Evolutionary conservation across 2,113 vertebrate species (phyloP).

Genomic region (Cepphus grylle): DNA sequence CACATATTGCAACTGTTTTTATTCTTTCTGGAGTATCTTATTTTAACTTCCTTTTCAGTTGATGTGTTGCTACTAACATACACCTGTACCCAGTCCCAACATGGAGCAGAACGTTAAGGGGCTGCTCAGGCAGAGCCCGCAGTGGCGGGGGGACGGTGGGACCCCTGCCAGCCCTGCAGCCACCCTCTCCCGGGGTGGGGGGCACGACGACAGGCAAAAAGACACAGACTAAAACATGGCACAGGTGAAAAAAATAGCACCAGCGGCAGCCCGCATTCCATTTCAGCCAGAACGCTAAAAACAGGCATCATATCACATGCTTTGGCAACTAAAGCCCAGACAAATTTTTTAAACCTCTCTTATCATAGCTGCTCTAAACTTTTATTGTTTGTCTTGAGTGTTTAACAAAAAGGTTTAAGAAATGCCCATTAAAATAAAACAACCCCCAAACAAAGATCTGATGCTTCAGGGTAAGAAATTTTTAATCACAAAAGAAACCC

Average conservation of each 20-base stretch:
- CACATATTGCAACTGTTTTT: background rate
- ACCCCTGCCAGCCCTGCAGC: background rate
- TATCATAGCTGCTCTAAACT: background rate
- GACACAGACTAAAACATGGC: background rate
- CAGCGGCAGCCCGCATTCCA: background rate
- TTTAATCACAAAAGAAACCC: constrained; percentile 38
- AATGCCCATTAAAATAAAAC: background rate
- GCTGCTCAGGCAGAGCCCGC: background rate
- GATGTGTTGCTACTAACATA: background rate
- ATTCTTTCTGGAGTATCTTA: background rate
- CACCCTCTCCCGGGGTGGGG: background rate
- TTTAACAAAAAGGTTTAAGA: background rate
- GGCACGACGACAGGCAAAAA: background rate
- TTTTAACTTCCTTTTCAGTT: background rate
- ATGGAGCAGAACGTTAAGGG: rapidly evolving
- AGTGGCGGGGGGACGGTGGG: rapidly evolving
- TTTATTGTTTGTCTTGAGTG: background rate
- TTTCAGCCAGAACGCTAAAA: background rate
- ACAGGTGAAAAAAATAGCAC: background rate
- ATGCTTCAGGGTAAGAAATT: background rate
- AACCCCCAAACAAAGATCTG: background rate
- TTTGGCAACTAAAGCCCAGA: background rate
- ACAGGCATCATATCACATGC: background rate
- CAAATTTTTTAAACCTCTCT: background rate
- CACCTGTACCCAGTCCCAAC: background rate